Evolutionary conservation across 1,140 invertebrate genomes (phyloP).

Genomic region (Drosophila yakuba): DNA sequence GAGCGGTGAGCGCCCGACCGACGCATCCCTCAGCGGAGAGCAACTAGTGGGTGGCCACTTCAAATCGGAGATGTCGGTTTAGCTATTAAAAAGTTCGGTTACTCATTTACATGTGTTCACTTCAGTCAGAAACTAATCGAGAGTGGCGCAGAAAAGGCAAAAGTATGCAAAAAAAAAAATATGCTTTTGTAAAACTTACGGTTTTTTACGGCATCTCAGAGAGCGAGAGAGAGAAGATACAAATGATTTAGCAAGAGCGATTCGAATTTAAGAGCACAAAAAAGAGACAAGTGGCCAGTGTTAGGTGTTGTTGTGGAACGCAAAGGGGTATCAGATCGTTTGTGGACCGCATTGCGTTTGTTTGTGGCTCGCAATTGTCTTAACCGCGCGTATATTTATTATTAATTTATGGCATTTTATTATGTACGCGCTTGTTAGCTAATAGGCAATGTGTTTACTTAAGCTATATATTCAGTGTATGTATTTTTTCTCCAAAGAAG

Average conservation of each 20-base stretch:
- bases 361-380: constrained; percentile 46
- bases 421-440: constrained; percentile 37
- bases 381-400: constrained; percentile 48
- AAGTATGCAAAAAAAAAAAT: too few species aligned
- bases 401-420: constrained; percentile 64
- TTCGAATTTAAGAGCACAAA: neutral
- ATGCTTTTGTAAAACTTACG: too few species aligned
- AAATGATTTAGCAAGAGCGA: too few species aligned
- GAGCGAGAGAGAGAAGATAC: neutral
- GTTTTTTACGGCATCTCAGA: neutral
- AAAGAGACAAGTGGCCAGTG: neutral
- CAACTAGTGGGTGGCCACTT: constrained; percentile 38
- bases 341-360: constrained; percentile 22
- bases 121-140: neutral
- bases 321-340: constrained; percentile 37
- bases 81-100: neutral
- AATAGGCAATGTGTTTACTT: constrained; percentile 47
- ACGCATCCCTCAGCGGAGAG: constrained; percentile 33
- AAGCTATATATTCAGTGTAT: constrained; percentile 17
- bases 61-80: neutral
- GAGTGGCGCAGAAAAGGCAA: too few species aligned
- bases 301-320: constrained; percentile 27
- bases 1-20: constrained; percentile 16
- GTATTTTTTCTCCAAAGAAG: neutral
- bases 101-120: neutral